A percentile compares a stretch with the other conserved stretches of the same genome.
These are phyloP conservation scores for Chloromyia formosa DNA, from an alignment of 2,888 invertebrate genomes.

Conservation along the genomic window DNA sequence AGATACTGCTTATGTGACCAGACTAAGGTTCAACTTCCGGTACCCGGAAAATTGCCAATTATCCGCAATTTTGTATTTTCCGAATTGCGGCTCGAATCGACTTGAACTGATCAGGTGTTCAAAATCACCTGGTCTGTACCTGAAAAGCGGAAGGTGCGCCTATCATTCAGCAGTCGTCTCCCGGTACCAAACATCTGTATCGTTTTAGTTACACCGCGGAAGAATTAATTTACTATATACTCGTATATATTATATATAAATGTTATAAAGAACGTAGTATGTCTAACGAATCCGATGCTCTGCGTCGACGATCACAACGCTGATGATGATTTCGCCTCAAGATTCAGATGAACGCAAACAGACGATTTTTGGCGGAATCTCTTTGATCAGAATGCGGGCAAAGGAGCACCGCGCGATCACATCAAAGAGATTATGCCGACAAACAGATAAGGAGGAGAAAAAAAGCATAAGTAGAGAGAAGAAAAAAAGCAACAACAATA, in stretches of 20 bases:
- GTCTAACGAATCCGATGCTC: too few relatives aligned
- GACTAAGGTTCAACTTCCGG: too few relatives aligned
- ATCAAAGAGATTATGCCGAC: conserved; percentile 63
- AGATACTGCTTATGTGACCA: too few relatives aligned
- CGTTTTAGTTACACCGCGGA: too few relatives aligned
- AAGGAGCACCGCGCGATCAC: conserved; percentile 63
- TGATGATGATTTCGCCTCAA: conserved; percentile 53
- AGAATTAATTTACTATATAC: too few relatives aligned
- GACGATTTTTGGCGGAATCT: conserved; percentile 63
- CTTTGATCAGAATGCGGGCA: conserved; percentile 66
- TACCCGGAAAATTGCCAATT: conserved; percentile 36
- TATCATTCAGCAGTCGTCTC: background rate
- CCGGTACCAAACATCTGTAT: too few relatives aligned
- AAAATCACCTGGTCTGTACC: conserved; percentile 26
- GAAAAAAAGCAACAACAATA: too few relatives aligned
- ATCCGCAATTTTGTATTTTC: conserved; percentile 9
- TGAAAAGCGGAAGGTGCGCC: conserved; percentile 20
- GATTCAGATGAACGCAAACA: conserved; percentile 55
- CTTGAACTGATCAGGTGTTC: background rate
- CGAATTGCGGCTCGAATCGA: too few relatives aligned
- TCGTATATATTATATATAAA: too few relatives aligned
- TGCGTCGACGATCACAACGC: conserved; percentile 37
- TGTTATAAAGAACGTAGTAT: too few relatives aligned
- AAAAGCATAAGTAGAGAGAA: too few relatives aligned
- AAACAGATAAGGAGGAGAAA: conserved; percentile 49